Evolutionary conservation across 2,888 invertebrate genomes (phyloP), one percentile per base, ranked within the genome.

Genomic region (Cinara cedri): DNA sequence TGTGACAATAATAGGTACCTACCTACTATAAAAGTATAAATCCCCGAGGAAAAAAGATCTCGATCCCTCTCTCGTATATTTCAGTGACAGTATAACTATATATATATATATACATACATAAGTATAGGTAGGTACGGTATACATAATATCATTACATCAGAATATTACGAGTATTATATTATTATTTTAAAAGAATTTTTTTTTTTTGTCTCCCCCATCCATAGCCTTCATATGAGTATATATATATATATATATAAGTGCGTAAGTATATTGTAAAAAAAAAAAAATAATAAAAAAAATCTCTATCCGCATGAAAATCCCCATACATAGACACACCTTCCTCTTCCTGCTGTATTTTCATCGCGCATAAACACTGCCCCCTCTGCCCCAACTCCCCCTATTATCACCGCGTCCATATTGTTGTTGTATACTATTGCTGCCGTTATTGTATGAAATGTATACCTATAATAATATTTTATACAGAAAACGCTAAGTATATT

Each of bases 1-100:
- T 75, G 65, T 65, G 75, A 75, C 66, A 75, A 75, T 75, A 55
- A 66, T 55, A 75, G n/a, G n/a, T n/a, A n/a, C n/a, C n/a, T n/a
- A n/a, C n/a, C n/a, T n/a, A n/a, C n/a, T n/a, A n/a, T n/a, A n/a
- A n/a, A n/a, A n/a, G 26, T 46, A 60, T 51, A 65, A 44, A 63
- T 65, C 75, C 75, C 65, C 3, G 19, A 46, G 65, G 55, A 66
- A 55, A 66, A 65, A 75, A 26, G 24, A 16, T 21, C 34, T 34
- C 34, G 16, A 21, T 46, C 57, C 44, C 72, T 57, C 24, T 46
- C 44, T 21, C 21, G n/a, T n/a, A n/a, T n/a, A n/a, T n/a, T n/a
- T n/a, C n/a, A n/a, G n/a, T n/a, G n/a, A n/a, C n/a, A n/a, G n/a
- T n/a, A n/a, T n/a, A n/a, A n/a, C n/a, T n/a, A n/a, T n/a, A n/a